Evolutionary conservation across 2,797 vertebrate species (phyloP), one percentile per base, ranked within the genome.

Genomic region (Gambusia yucatana): DNA sequence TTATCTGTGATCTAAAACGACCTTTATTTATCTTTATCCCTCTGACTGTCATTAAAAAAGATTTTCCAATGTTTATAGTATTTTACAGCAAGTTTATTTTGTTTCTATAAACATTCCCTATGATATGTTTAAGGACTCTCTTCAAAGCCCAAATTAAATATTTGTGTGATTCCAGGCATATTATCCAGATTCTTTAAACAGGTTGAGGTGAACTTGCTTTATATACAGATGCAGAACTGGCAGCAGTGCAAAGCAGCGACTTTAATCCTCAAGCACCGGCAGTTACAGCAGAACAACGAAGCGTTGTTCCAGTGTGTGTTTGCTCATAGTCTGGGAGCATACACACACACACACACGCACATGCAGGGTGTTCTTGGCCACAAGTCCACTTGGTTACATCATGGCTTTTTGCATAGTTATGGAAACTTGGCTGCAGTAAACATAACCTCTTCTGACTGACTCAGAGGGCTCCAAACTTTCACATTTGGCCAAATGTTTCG

Each of bases 221-320:
- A 69, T 57, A 87, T 82, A 89, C 83, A 89, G 84, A 92, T 72
- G 72, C 88, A 77, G 84, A 89, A 81, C 85, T 93, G 91, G 92
- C 90, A 91, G 84, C 77, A 81, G 77, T 30, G 76, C 76, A 72
- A 83, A 78, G 88, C 81, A 86, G 91, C 94, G 92, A 93, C 94
- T 95, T 94, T 93, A 95, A 94, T 95, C 91, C 88, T 94, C 84
- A 87, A 92, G 91, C 88, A 75, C 90, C 87, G 85, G 93, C 93
- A 85, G 92, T 87, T 90, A 87, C 86, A 82, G 83, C 89, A 87
- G 90, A 95, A 96, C 95, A 96, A 95, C 93, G 94, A 82, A 87
- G 93, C 92, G 91, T 96, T 96, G 95, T 96, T 93, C 74, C 1
- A 90, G 82, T 87, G 86, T 82, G 88, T 94, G 90, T 96, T 95